These are phyloP conservation scores for Otis tarda DNA, from an alignment of 2,113 vertebrate genomes.

Conservation along the genomic window DNA sequence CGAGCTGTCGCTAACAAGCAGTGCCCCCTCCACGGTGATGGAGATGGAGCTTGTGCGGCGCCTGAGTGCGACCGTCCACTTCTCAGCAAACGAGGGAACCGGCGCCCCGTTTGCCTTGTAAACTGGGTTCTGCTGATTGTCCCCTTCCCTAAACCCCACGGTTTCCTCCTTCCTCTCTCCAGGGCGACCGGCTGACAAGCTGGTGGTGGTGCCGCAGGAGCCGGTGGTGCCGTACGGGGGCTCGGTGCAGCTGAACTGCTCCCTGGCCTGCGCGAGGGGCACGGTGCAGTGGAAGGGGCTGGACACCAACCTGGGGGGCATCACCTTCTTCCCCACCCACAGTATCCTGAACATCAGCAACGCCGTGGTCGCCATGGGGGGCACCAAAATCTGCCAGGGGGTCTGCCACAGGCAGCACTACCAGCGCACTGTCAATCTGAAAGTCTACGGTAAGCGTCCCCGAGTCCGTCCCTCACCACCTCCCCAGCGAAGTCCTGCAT, in stretches of 20 bases:
- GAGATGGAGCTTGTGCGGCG: not conserved
- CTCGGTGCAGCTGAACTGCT: conserved; percentile 61
- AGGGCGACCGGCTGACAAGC: not conserved
- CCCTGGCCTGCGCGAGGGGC: conserved; percentile 6
- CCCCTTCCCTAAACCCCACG: not conserved
- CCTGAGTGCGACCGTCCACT: fast-evolving
- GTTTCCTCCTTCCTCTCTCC: not conserved
- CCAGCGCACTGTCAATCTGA: not conserved
- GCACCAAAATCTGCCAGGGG: conserved; percentile 60
- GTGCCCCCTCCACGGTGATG: fast-evolving
- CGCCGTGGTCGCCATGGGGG: not conserved
- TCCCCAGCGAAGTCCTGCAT: not conserved
- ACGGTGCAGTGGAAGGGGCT: conserved; percentile 71
- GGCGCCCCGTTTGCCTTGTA: fast-evolving
- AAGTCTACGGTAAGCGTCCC: conserved; percentile 63
- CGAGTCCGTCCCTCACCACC: fast-evolving
- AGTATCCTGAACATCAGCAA: conserved; percentile 61
- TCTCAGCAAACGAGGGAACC: not conserved
- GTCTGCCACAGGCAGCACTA: not conserved
- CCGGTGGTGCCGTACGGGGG: conserved; percentile 35
- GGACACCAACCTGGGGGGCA: conserved; percentile 65
- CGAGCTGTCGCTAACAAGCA: fast-evolving
- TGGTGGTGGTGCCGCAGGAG: conserved; percentile 33
- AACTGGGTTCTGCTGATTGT: not conserved
- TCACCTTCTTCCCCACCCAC: conserved; percentile 5